phyloP scores from a whole-genome alignment of 2,113 vertebrate genomes.

The Brienomyrus brachyistius region DNA sequence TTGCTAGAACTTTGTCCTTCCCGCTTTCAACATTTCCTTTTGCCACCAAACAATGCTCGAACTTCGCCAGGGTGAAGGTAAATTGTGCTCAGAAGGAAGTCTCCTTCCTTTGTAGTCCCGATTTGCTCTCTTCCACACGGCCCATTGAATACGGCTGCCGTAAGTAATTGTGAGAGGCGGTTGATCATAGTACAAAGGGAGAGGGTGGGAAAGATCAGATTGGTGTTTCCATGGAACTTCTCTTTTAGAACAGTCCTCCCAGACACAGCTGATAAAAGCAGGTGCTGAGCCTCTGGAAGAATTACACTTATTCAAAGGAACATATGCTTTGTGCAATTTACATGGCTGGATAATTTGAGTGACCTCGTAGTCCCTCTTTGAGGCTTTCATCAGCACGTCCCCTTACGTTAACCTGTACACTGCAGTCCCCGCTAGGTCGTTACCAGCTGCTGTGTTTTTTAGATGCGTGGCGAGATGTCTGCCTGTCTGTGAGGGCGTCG shows the following conservation, averaged over 20 bases:
- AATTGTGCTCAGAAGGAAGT: not conserved
- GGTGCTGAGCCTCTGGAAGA: not conserved
- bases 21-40: not conserved
- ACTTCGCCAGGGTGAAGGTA: not conserved
- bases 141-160: not conserved
- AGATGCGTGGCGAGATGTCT: not conserved
- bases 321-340: not conserved
- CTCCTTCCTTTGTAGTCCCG: not conserved
- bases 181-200: slow-evolving; percentile 5
- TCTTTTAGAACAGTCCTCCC: not conserved
- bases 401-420: not conserved
- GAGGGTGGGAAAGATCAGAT: not conserved
- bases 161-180: not conserved
- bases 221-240: not conserved
- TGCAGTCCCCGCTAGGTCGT: not conserved
- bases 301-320: not conserved
- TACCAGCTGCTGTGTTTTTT: not conserved
- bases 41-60: not conserved
- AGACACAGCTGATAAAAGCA: not conserved
- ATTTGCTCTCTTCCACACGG: not conserved
- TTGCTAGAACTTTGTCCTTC: slow-evolving; percentile 8
- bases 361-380: not conserved
- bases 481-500: not conserved
- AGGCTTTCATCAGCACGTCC: not conserved
- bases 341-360: not conserved